Evolutionary conservation across 2,113 vertebrate genomes (phyloP).

Genomic region (Lamprotornis superbus): DNA sequence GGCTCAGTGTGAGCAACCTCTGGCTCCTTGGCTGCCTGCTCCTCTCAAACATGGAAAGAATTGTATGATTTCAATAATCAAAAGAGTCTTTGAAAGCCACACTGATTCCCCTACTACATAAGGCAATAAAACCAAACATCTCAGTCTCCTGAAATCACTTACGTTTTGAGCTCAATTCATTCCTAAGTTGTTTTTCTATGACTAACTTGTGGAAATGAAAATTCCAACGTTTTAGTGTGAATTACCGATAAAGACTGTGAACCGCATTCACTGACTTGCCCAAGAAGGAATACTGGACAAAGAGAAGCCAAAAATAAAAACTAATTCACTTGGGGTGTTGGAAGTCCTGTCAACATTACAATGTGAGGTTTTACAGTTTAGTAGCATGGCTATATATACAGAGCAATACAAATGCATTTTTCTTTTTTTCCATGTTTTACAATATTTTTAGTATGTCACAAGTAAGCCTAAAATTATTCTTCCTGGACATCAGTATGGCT

Average conservation of each 20-base stretch:
- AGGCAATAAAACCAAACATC: not conserved
- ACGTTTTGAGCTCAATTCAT: not conserved
- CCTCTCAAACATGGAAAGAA: not conserved
- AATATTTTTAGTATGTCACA: not conserved
- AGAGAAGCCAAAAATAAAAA: not conserved
- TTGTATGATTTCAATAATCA: not conserved
- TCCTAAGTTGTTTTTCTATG: not conserved
- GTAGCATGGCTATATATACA: not conserved
- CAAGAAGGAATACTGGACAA: not conserved
- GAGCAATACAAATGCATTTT: not conserved
- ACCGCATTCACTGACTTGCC: not conserved
- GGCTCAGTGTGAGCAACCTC: not conserved
- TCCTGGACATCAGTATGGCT: not conserved
- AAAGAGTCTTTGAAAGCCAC: not conserved
- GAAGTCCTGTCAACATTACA: not conserved
- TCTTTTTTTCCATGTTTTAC: not conserved
- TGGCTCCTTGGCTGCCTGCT: not conserved
- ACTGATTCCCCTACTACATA: not conserved
- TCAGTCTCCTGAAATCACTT: not conserved
- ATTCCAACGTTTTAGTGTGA: not conserved
- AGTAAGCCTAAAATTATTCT: not conserved
- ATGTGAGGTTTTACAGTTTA: not conserved
- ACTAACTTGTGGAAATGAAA: not conserved
- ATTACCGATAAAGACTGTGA: not conserved
- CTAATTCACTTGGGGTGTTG: not conserved